phyloP scores from a whole-genome alignment of 2,113 vertebrate species.

The Stegastes partitus region DNA sequence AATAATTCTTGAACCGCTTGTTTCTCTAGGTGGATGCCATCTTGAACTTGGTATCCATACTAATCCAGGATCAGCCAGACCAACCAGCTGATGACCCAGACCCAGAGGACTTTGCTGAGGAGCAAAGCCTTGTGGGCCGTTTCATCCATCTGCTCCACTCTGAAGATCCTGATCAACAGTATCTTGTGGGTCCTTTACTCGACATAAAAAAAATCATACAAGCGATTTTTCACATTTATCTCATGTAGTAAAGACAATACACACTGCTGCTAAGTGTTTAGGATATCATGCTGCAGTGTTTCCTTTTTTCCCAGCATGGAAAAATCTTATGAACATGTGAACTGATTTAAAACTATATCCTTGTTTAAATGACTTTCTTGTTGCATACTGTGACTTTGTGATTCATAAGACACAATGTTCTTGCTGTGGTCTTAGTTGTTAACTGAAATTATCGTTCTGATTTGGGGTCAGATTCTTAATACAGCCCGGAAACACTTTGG shows the following conservation, averaged over 20 bases:
- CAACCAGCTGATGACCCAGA: constrained; percentile 97
- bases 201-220: neutral
- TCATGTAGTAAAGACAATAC: neutral
- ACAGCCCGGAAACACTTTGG: constrained; percentile 98
- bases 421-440: neutral
- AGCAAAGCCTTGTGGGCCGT: constrained; percentile 96
- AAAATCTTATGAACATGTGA: neutral
- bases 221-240: neutral
- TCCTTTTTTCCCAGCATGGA: neutral
- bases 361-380: too few species aligned
- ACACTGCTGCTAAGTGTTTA: neutral
- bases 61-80: constrained; percentile 98
- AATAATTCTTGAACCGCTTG: accelerated
- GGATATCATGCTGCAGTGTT: neutral
- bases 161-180: constrained; percentile 97
- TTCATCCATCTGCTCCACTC: constrained; percentile 96
- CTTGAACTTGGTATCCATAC: constrained; percentile 93
- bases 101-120: constrained; percentile 97
- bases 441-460: neutral
- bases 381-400: neutral
- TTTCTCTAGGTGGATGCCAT: constrained; percentile 93
- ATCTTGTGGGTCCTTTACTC: constrained; percentile 84
- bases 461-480: constrained; percentile 90
- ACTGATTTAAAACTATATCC: neutral
- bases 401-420: too few species aligned